Evolutionary conservation across 2,797 vertebrate genomes (phyloP), one percentile per base, ranked within the genome.

Genomic region (Masticophis lateralis): DNA sequence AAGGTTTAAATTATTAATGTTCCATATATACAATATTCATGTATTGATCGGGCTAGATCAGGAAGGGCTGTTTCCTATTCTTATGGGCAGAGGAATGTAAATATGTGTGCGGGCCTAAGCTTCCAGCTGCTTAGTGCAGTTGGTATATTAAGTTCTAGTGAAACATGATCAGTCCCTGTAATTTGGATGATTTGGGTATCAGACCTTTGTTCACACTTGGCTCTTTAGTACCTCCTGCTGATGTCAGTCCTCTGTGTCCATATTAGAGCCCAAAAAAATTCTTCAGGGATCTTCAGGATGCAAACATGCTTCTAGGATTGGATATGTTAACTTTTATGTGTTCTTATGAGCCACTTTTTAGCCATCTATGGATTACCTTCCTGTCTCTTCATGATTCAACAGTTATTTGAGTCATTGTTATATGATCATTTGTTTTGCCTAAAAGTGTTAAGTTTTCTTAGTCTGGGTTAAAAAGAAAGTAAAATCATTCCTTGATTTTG

Each of bases 391-490:
- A 90, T 2, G 14, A 92, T 12, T 32, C n/a, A 86, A 86, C 47
- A 51, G 47, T 51, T 51, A 13, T 56, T 22, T 22, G n/a, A 51
- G 9, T 90, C 51, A 86, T 60, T 83, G 27, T 14, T 63, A 5
- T 18, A 74, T 27, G 55, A 60, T 86, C 74, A 37, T 90, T 86
- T 32, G 27, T 55, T 92, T 92, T 66, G 2, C 61, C 86, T 94
- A 88, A 69, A 96, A 91, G 92, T 94, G 92, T 88, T n/a, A 37
- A 63, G 1, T 20, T 69, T 59, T 91, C 55, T 59, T 3, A 87
- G 88, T 94, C 92, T 93, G 93, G 87, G 91, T 47, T 96, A 92
- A 89, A 66, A 56, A 6, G 95, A 90, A 79, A 0, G 51, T 59
- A 60, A 74, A 20, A 91, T n/a, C 13, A 66, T 92, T 94, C 90